Evolutionary conservation across 2,888 invertebrate species (phyloP), one percentile per base, ranked within the genome.

Genomic region (Caenorhabditis drosophilae): DNA sequence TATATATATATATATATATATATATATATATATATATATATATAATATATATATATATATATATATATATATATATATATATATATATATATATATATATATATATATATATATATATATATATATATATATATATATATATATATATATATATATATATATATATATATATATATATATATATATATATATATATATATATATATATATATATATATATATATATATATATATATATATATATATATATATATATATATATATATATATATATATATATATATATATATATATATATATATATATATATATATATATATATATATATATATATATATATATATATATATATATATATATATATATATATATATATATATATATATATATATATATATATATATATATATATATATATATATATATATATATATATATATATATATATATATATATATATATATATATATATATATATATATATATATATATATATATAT

Each of bases 31-130:
- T 40, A 40, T 40, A 18, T 40, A 40, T 40, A 40, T 40, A 45
- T n/a, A 42, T 35, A 40, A n/a, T 34, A 52, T 52, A 46, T 54
- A 46, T 52, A 54, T 46, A 46, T 38, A 38, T 46, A 52, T 44
- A 52, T 44, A 44, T 44, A 44, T 27, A 31, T 41, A 38, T 50
- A 50, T 42, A 25, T 46, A 36, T 36, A 36, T 46, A 35, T 38
- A 40, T 38, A 38, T 25, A n/a, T 11, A 35, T 48, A 35, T 35
- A 20, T 34, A 35, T 35, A 35, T 35, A 48, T 48, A n/a, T n/a
- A 35, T 12, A 18, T 35, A n/a, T 27, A 27, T 31, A 45, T 27
- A 53, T 52, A 22, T 44, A 46, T 54, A 35, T 45, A n/a, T 54
- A 54, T 36, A 50, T 40, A 50, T 26, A 16, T 31, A 47, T 20